A percentile compares a stretch with the other conserved stretches of the same genome.
Evolutionary conservation across 2,888 invertebrate genomes (phyloP).

Genomic region (Polietes domitor): DNA sequence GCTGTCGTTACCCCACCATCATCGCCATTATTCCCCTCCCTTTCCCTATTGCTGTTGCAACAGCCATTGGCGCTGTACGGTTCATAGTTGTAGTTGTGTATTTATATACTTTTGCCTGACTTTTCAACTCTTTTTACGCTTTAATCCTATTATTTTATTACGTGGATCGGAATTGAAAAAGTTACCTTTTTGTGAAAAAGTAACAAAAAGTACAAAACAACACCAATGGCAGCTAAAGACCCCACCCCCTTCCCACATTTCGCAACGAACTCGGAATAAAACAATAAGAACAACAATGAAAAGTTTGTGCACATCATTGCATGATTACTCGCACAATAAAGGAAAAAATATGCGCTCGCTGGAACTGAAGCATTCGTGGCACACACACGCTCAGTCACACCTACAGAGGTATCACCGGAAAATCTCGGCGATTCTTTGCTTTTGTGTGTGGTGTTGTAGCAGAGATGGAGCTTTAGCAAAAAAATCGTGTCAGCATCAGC

Average conservation of each 20-base stretch:
- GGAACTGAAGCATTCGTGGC: not conserved
- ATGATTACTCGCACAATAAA: not conserved
- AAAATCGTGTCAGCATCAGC: constrained; percentile 11
- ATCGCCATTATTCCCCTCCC: no score
- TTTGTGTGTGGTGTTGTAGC: not conserved
- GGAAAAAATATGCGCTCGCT: not conserved
- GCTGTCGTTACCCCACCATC: not conserved
- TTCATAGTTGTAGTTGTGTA: not conserved
- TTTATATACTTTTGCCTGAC: constrained; percentile 50
- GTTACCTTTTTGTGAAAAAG: constrained; percentile 58
- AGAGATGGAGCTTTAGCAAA: not conserved
- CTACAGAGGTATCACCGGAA: no score
- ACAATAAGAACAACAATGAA: not conserved
- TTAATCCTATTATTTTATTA: constrained; percentile 75
- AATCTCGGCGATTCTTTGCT: not conserved
- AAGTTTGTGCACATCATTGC: constrained; percentile 56
- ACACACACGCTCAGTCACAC: no score
- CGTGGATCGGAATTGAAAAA: constrained; percentile 70
- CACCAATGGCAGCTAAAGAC: not conserved
- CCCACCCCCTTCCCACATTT: no score
- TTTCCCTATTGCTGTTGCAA: not conserved
- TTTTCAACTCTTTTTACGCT: constrained; percentile 67
- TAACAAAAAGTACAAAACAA: constrained; percentile 1
- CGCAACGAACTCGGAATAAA: not conserved
- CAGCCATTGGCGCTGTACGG: not conserved